Percentiles rank a stretch among this genome's conserved stretches.
Evolutionary conservation across 2,888 invertebrate species (phyloP).

Genomic region (Minunthozetes semirufus): DNA sequence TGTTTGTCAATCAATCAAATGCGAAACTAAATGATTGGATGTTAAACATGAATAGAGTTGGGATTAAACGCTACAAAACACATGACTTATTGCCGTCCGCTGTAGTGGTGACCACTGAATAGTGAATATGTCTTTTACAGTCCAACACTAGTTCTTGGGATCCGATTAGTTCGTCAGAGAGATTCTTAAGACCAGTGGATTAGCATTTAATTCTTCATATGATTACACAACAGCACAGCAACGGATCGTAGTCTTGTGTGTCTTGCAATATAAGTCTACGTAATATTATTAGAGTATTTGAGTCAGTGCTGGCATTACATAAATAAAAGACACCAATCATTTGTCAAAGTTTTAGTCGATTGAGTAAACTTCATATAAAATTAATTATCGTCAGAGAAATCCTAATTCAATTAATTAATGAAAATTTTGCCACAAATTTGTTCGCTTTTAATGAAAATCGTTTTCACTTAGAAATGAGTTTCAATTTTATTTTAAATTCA

Average conservation of each 20-base stretch:
- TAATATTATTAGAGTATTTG: neutral
- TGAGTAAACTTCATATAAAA: neutral
- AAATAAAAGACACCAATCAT: conserved; percentile 1
- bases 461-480: no score
- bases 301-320: neutral
- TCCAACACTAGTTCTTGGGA: neutral
- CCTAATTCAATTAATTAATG: neutral
- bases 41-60: no score
- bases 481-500: neutral
- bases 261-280: no score
- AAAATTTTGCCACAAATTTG: neutral
- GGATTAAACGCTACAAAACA: no score
- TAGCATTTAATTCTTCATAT: neutral
- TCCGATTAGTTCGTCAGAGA: neutral
- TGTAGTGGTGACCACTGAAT: no score
- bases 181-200: neutral
- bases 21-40: no score
- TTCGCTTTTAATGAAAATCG: neutral
- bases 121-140: no score
- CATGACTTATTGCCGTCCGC: no score
- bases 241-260: neutral
- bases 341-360: conserved; percentile 3
- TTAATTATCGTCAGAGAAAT: neutral
- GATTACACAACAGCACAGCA: neutral
- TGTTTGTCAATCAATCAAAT: no score